Percentiles rank a stretch among this genome's conserved stretches.
These are phyloP conservation scores for Platyrinchus mystaceus DNA, from an alignment of 2,797 vertebrate species.

Conservation along the genomic window DNA sequence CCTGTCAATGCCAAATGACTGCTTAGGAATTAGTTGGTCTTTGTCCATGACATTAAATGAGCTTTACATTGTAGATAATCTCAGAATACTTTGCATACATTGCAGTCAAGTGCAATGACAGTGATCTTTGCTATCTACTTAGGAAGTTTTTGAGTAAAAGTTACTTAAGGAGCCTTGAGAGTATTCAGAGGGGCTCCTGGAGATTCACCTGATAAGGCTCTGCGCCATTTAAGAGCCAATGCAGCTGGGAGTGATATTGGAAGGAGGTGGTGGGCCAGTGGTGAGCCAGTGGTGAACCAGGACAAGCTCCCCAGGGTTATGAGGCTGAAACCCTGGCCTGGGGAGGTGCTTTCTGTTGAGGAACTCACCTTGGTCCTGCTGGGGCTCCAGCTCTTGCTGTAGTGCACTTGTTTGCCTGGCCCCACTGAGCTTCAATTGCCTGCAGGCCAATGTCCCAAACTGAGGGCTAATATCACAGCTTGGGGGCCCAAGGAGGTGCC, in stretches of 20 bases:
- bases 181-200: accelerated
- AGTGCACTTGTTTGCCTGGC: accelerated
- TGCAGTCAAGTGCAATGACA: background rate
- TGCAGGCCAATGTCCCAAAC: accelerated
- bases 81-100: background rate
- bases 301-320: background rate
- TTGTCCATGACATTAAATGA: background rate
- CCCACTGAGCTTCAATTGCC: background rate
- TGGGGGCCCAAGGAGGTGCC: accelerated
- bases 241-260: background rate
- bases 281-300: no score
- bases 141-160: background rate
- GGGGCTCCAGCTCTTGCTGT: background rate
- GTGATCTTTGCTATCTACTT: background rate
- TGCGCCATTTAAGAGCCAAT: background rate
- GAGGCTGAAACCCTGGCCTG: accelerated
- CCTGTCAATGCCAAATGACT: background rate
- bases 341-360: background rate
- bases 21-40: background rate
- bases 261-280: no score
- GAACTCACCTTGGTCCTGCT: background rate
- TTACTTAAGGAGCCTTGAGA: background rate
- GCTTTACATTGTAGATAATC: background rate
- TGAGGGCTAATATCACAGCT: background rate
- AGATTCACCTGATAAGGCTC: background rate